Evolutionary conservation across 2,888 invertebrate genomes (phyloP).

Genomic region (Drosophila vallismaia): DNA sequence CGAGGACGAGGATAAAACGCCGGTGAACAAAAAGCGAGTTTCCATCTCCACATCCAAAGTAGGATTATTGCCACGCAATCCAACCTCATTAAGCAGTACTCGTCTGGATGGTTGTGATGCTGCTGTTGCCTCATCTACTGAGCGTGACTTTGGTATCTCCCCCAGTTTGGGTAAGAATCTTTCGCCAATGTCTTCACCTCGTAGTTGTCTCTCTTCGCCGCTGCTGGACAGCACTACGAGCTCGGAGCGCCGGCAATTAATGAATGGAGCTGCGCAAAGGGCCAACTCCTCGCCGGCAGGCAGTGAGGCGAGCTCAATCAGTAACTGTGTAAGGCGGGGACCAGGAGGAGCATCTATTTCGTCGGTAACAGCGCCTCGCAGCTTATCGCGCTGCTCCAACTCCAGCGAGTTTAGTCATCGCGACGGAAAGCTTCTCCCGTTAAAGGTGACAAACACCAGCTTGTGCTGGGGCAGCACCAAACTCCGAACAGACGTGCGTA

Average conservation of each 20-base stretch:
- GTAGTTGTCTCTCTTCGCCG: constrained; percentile 72
- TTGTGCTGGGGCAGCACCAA: constrained; percentile 87
- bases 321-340: constrained; percentile 30
- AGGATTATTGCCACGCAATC: constrained; percentile 15
- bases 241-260: constrained; percentile 70
- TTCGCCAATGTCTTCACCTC: constrained; percentile 76
- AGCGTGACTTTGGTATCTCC: constrained; percentile 67
- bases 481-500: constrained; percentile 85
- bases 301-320: constrained; percentile 66
- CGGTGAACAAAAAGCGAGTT: constrained; percentile 58
- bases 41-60: constrained; percentile 14
- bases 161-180: constrained; percentile 62
- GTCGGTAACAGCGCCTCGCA: constrained; percentile 59
- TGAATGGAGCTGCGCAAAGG: constrained; percentile 44
- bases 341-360: constrained; percentile 2
- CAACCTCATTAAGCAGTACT: constrained; percentile 74
- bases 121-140: constrained; percentile 48
- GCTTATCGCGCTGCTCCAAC: constrained; percentile 81
- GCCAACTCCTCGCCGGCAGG: constrained; percentile 69
- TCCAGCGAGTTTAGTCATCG: constrained; percentile 83
- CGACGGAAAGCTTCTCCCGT: constrained; percentile 83
- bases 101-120: constrained; percentile 68
- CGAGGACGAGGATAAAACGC: constrained; percentile 57
- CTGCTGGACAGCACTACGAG: constrained; percentile 75
- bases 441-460: constrained; percentile 86